phyloP scores from a whole-genome alignment of 1,140 invertebrate genomes.

The Hyles vespertilio region DNA sequence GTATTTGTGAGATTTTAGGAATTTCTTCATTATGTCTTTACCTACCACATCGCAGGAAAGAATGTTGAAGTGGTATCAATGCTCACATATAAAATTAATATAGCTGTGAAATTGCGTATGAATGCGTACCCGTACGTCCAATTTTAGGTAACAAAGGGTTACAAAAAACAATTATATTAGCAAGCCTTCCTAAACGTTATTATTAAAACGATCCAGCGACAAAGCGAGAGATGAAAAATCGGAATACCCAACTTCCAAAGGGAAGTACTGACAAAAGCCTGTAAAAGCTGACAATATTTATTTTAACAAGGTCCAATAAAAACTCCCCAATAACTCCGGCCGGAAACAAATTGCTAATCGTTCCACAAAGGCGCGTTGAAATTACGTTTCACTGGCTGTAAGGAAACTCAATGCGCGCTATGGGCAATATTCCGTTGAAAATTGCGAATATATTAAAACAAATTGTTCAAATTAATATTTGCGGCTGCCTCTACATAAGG shows the following conservation, averaged over 20 bases:
- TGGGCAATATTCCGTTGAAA: conserved; percentile 13
- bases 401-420: conserved; percentile 4
- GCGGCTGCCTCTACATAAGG: not conserved
- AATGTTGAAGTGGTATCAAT: too few species aligned
- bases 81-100: too few species aligned
- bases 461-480: conserved; percentile 24
- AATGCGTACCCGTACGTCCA: too few species aligned
- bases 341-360: conserved; percentile 21
- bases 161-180: not conserved
- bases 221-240: not conserved
- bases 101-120: too few species aligned
- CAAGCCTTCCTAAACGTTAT: not conserved
- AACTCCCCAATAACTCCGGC: not conserved
- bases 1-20: too few species aligned
- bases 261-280: too few species aligned
- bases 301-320: not conserved
- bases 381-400: conserved; percentile 8
- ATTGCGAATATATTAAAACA: conserved; percentile 27
- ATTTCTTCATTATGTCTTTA: too few species aligned
- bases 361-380: conserved; percentile 11
- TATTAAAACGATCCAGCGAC: not conserved
- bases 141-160: too few species aligned
- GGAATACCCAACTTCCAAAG: too few species aligned
- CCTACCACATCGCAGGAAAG: too few species aligned
- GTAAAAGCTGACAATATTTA: too few species aligned